These are phyloP conservation scores for Thumatha senex DNA, from an alignment of 2,888 invertebrate genomes.

Conservation along the genomic window DNA sequence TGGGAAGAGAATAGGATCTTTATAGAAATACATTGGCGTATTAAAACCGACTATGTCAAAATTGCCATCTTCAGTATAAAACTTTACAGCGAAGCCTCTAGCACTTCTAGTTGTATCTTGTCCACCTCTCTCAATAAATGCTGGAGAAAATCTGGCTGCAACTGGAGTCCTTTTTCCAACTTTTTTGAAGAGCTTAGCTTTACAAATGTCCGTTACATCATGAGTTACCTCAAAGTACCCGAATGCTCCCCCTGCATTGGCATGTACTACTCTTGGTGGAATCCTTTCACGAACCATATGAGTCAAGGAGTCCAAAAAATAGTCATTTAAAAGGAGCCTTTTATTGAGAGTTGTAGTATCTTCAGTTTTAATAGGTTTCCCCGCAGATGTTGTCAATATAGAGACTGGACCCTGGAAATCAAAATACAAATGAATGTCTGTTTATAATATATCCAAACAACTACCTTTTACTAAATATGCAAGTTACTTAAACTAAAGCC, in stretches of 20 bases:
- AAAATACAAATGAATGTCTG: not conserved
- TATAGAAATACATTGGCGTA: not conserved
- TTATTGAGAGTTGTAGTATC: conserved; percentile 88
- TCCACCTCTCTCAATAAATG: conserved; percentile 92
- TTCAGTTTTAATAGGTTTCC: conserved; percentile 88
- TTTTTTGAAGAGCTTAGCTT: conserved; percentile 88
- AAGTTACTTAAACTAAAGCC: no score
- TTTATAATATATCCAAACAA: not conserved
- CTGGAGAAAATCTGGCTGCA: conserved; percentile 91
- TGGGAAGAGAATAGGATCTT: not conserved
- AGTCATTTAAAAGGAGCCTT: conserved; percentile 90
- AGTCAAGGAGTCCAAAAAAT: conserved; percentile 87
- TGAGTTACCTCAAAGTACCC: conserved; percentile 93
- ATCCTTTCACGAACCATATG: conserved; percentile 94
- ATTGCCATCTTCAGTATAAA: conserved; percentile 78
- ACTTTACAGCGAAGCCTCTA: conserved; percentile 94
- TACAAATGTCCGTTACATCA: conserved; percentile 89
- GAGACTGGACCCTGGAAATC: not conserved
- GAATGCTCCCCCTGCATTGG: conserved; percentile 94
- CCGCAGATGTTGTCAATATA: conserved; percentile 87
- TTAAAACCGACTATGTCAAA: not conserved
- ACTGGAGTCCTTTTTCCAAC: conserved; percentile 91
- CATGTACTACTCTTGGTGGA: conserved; percentile 95
- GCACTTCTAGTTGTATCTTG: conserved; percentile 94
- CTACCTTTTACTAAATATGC: not conserved